A percentile compares a stretch with the other conserved stretches of the same genome.
Conservation (phyloP, 1,140 invertebrate genomes). For the Drosophila setifemur region DNA sequence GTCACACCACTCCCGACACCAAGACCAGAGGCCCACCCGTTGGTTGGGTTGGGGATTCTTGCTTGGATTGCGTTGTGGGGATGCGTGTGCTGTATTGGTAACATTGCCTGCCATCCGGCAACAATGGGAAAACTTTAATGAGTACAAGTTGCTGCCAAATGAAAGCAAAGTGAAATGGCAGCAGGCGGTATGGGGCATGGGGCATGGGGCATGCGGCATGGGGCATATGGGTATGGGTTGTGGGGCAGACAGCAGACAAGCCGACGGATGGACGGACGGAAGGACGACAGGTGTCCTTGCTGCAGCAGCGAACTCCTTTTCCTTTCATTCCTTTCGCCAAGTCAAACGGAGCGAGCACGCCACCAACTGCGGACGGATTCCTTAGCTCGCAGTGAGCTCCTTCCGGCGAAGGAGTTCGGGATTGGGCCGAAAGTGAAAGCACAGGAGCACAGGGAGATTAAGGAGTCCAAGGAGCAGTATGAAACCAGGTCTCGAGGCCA, state of each 20-base stretch:
- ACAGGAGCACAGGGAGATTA: neutral
- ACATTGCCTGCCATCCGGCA: constrained; percentile 65
- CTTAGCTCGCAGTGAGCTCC: constrained; percentile 2
- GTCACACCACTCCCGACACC: constrained; percentile 13
- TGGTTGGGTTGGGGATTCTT: too few relatives aligned
- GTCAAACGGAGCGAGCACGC: constrained; percentile 52
- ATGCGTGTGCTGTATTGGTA: constrained; percentile 43
- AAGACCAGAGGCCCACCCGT: neutral
- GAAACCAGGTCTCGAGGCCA: constrained; percentile 32
- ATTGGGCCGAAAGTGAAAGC: neutral
- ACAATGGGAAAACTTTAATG: constrained; percentile 73
- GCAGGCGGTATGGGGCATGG: too few relatives aligned
- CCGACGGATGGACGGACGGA: neutral
- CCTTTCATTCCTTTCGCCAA: constrained; percentile 25
- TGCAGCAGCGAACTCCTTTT: too few relatives aligned
- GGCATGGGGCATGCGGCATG: too few relatives aligned
- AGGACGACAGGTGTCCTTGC: constrained; percentile 45
- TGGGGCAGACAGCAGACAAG: constrained; percentile 11
- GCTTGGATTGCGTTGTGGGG: constrained; percentile 10
- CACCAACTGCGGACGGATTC: constrained; percentile 44
- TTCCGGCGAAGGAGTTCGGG: neutral
- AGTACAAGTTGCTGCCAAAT: constrained; percentile 76
- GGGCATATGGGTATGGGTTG: too few relatives aligned
- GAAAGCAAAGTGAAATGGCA: constrained; percentile 41
- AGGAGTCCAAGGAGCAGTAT: constrained; percentile 9